Evolutionary conservation across 2,888 invertebrate species (phyloP), one percentile per base, ranked within the genome.

Genomic region (Acanthosepion esculentum): DNA sequence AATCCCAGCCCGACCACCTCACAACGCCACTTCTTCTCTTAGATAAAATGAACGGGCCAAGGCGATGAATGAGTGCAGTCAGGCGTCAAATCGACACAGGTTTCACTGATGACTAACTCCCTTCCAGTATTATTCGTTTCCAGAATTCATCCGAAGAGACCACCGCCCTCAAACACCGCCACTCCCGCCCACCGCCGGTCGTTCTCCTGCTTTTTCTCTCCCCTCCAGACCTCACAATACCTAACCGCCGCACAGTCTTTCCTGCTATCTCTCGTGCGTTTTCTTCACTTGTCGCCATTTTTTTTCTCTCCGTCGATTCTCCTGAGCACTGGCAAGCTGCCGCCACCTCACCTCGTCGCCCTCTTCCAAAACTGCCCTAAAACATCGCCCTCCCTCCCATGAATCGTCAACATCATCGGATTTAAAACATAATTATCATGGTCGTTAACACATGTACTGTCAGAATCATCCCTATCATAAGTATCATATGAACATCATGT

Each of bases 41-140:
- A 20, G 59, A 59, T 59, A 59, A 59, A 78, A 78, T 33, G 78
- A 78, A 78, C 78, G n/a, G 78, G 78, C 78, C 78, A 33, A 15
- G 78, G 78, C 78, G 78, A 78, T 78, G 78, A 78, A 78, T 78
- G 78, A 18, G 78, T 33, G 10, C 78, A 78, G 78, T 78, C 78
- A 15, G 5, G 78, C 78, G 78, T 12, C 78, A 33, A 78, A 78
- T 78, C 78, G 78, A 78, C 78, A 78, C 78, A 78, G n/a, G 78
- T 78, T 78, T 78, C 78, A 78, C 78, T 78, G 78, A 78, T 78
- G 78, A 78, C 78, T 78, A 78, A 78, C 78, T 78, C n/a, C 78
- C 78, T 78, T 33, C n/a, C 78, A 78, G 78, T 78, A 78, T 78
- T 78, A n/a, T 78, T 78, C 78, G 78, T 78, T 78, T 78, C 18